Conservation (phyloP, 2,113 vertebrate species). For the Melanostigma gelatinosum region DNA sequence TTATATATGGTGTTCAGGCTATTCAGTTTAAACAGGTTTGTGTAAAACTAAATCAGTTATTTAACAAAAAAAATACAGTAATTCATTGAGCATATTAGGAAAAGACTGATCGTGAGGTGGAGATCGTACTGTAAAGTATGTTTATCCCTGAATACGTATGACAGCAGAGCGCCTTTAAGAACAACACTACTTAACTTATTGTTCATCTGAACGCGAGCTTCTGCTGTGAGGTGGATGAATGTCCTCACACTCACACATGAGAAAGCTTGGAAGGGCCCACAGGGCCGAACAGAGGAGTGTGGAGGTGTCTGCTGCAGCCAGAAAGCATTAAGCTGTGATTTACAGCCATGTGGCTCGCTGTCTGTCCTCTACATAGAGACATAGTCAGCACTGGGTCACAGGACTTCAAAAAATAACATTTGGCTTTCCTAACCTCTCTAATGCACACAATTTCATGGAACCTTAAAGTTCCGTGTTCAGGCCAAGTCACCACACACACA, state of each 20-base stretch:
- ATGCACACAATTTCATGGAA: constrained; percentile 79
- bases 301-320: constrained; percentile 77
- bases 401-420: constrained; percentile 84
- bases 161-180: constrained; percentile 25
- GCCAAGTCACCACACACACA: constrained; percentile 42
- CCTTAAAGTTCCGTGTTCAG: constrained; percentile 67
- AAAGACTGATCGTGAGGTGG: background rate
- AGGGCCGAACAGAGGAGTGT: constrained; percentile 48
- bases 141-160: constrained; percentile 23
- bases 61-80: background rate
- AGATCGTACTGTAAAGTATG: background rate
- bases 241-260: constrained; percentile 58
- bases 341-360: constrained; percentile 77
- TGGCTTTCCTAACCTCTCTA: constrained; percentile 80
- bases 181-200: constrained; percentile 39
- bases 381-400: constrained; percentile 72
- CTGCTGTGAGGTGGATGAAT: constrained; percentile 63
- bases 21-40: background rate
- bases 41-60: background rate
- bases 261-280: constrained; percentile 45
- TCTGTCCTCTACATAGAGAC: constrained; percentile 76
- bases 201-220: constrained; percentile 46
- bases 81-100: constrained; percentile 1
- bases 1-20: background rate
- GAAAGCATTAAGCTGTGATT: constrained; percentile 83